Percentiles rank a stretch among this genome's conserved stretches.
These are phyloP conservation scores for Myotis findleyi DNA, from an alignment of 2,797 vertebrate species.

Conservation along the genomic window DNA sequence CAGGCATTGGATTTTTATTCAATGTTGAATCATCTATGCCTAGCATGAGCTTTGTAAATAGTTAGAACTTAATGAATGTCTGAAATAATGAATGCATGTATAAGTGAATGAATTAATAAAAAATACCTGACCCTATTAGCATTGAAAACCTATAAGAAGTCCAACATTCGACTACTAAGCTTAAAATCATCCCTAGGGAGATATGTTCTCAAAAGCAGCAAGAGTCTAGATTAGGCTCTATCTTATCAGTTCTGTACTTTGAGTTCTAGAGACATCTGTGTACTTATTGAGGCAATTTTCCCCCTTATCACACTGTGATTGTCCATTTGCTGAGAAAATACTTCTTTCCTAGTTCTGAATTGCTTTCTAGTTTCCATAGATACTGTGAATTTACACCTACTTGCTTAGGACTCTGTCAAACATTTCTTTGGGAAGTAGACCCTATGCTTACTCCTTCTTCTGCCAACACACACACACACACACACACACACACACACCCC, in stretches of 20 bases:
- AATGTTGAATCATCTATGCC: not conserved
- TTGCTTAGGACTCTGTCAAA: not conserved
- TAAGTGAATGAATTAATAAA: not conserved
- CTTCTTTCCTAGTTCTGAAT: not conserved
- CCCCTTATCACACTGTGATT: not conserved
- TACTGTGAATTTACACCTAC: not conserved
- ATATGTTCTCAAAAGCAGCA: not conserved
- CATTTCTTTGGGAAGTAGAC: not conserved
- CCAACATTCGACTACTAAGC: not conserved
- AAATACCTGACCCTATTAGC: not conserved
- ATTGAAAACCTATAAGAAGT: constrained; percentile 2
- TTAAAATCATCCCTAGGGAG: not conserved
- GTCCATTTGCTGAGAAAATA: not conserved
- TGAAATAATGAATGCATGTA: not conserved
- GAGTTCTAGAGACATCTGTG: not conserved
- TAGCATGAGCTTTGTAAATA: not conserved
- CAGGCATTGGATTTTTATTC: not conserved
- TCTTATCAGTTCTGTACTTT: not conserved
- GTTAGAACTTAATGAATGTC: not conserved
- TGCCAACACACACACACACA: not conserved
- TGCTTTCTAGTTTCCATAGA: constrained; percentile 8
- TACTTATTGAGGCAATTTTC: not conserved
- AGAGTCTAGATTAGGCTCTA: constrained; percentile 11
- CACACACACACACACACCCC: not conserved
- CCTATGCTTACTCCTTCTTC: not conserved